Evolutionary conservation across 2,797 vertebrate species (phyloP), one percentile per base, ranked within the genome.

Genomic region (Sphenopsis melanotis): DNA sequence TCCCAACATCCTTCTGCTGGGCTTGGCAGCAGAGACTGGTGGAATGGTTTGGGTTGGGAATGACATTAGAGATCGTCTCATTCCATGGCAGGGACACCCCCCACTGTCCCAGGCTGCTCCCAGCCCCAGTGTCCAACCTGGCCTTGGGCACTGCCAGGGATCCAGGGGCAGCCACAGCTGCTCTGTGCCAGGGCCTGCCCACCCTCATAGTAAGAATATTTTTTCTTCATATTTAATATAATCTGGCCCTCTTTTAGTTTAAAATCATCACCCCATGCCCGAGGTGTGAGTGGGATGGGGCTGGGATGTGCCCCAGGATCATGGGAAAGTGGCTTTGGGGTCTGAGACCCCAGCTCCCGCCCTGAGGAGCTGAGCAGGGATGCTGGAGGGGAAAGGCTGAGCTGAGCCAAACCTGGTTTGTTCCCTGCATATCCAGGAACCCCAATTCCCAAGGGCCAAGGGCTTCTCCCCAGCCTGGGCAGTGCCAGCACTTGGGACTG

Each of bases 311-410:
- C 36, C 42, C 2, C 5, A 21, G 66, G 41, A 10, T 12, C 5
- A 7, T 0, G 41, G 36, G 11, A 32, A 34, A 24, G 16, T 3
- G 34, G 37, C 10, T 88, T 0, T 52, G 76, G 27, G 42, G 10
- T 75, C 65, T 1, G 1, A 5, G 5, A 29, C n/a, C 36, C 6
- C 6, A 10, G 21, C 29, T 70, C 36, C 37, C 1, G 3, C 3
- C 11, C 27, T 5, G 18, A 10, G 11, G 3, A 63, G 4, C 1
- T 1, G 4, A 41, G 65, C 19, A 0, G 20, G 0, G 56, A 4
- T 15, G 65, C 65, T 21, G 72, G 34, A 16, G 20, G 20, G 14
- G 56, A 26, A 60, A 36, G 46, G 13, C 37, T 30, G 72, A 66
- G 64, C 78, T 15, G 27, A 61, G 37, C 32, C 65, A 7, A 12